Evolutionary conservation across 1,140 invertebrate species (phyloP), one percentile per base, ranked within the genome.

Genomic region (Paracyclopina nana): DNA sequence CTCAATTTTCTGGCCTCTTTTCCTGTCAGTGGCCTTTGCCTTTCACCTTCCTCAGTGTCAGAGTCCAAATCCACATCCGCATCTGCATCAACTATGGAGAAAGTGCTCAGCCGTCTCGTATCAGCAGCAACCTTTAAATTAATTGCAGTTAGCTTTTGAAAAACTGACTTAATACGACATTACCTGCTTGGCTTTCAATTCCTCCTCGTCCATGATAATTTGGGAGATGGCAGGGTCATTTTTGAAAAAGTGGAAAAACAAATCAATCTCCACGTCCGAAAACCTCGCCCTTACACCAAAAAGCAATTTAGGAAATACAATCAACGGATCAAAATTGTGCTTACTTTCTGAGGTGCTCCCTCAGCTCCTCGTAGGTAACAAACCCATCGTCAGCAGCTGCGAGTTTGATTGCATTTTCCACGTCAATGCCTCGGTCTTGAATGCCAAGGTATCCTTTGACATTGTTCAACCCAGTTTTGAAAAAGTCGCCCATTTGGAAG

Each of bases 261-360:
- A 74, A 60, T 77, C 73, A 51, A 78, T 76, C 63, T 79, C 77
- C 56, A 70, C 61, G 58, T 78, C 75, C 53, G 70, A 70, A 58
- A 77, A 77, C 50, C 73, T 71, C 54, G 69, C 72, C 28, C 75
- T 76, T 57, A 25, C 61, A 62, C 48, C 25, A 54, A 41, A 48
- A n/a, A n/a, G n/a, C n/a, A n/a, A n/a, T n/a, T n/a, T n/a, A n/a
- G n/a, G n/a, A n/a, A n/a, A n/a, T n/a, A n/a, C n/a, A n/a, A n/a
- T n/a, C n/a, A n/a, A n/a, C n/a, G n/a, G n/a, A n/a, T n/a, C n/a
- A n/a, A n/a, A n/a, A n/a, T n/a, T n/a, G n/a, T n/a, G n/a, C n/a
- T n/a, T n/a, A n/a, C n/a, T 38, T 38, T 38, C 34, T 3, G 14
- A 38, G 34, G 34, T 38, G 14, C 8, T 38, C 34, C 20, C 34